Evolutionary conservation across 2,113 vertebrate species (phyloP).

Genomic region (Deroptyus accipitrinus): DNA sequence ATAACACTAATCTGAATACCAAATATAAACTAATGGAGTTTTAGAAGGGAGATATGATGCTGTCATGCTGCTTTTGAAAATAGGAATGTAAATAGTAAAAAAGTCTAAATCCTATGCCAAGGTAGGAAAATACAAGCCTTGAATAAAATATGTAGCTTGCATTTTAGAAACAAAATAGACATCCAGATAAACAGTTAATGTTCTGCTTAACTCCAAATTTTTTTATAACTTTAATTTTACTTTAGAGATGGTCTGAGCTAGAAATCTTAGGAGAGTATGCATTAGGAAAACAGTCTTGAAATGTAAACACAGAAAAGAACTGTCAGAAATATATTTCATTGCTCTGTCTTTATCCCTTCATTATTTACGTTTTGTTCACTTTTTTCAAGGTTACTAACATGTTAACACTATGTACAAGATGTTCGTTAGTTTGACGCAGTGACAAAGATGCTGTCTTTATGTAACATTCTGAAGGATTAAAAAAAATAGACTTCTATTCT

Average conservation of each 20-base stretch:
- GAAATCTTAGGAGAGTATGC: background rate
- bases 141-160: background rate
- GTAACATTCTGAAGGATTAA: background rate
- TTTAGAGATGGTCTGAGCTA: background rate
- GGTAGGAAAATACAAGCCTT: background rate
- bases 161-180: background rate
- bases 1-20: background rate
- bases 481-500: background rate
- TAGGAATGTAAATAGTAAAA: background rate
- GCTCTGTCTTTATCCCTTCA: background rate
- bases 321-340: background rate
- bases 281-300: background rate
- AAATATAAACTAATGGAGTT: background rate
- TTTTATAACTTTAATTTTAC: background rate
- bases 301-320: background rate
- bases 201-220: background rate
- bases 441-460: background rate
- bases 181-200: background rate
- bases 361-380: background rate
- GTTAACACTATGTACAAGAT: background rate
- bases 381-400: background rate
- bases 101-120: background rate
- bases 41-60: background rate
- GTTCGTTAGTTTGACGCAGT: background rate
- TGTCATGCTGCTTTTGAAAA: fast-evolving